Evolutionary conservation across 1,140 invertebrate genomes (phyloP), one percentile per base, ranked within the genome.

Genomic region (Zaprionus gabonicus): DNA sequence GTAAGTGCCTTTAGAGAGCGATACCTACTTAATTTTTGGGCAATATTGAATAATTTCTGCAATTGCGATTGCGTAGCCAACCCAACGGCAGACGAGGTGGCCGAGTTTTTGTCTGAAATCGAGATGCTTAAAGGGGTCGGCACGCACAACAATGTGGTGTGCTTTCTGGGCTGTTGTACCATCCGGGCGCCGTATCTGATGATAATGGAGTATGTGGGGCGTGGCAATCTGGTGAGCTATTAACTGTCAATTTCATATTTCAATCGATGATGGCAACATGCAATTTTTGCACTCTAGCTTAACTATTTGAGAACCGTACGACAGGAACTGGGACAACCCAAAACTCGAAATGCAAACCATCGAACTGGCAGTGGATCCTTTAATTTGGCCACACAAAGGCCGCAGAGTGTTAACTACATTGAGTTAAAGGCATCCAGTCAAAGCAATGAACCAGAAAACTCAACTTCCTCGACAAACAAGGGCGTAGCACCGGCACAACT

Each of bases 121-220:
- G 93, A 94, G 23, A 96, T 97, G 92, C 94, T 98, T 93, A 97
- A 97, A 92, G 94, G 94, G 34, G 95, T 97, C 2, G 97, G 96
- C 1, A 93, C 93, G 0, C 97, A 98, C 93, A 94, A 94, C 13
- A 96, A 98, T 92, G 95, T 98, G 27, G 96, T 98, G 4, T 94
- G 94, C 55, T 93, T 98, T 53, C 91, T 98, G 3, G 97, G 95
- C 1, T 98, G 96, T 81, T 97, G 96, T 79, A 97, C 96, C 1
- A 93, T 93, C n/a, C 92, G 93, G 49, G 93, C 94, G 72, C 97
- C 95, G 15, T 95, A 94, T 81, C 95, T 95, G 38, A 95, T 97
- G 58, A 94, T 98, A 1, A 95, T 98, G 93, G 97, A 98, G 86
- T 97, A 96, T 81, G 95, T 97, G 17, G 95, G 96, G 0, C 95